Evolutionary conservation across 2,888 invertebrate species (phyloP).

Genomic region (Campoletis raptor): DNA sequence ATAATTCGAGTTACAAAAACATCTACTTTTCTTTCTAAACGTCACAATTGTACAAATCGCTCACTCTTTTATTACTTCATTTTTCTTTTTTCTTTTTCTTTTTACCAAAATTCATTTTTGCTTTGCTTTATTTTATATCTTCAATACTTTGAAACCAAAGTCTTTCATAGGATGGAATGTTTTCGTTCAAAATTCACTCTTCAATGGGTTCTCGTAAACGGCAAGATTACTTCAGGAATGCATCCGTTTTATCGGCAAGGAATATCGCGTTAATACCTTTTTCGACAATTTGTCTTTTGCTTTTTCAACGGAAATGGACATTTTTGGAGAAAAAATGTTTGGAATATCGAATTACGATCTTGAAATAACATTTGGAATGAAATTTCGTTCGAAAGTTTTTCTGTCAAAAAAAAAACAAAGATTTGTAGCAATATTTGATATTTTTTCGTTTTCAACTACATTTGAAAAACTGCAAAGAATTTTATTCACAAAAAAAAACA

Average conservation of each 20-base stretch:
- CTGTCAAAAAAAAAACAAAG: not conserved
- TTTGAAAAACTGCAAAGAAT: not conserved
- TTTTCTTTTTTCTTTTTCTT: not conserved
- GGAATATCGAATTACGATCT: not conserved
- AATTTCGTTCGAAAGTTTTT: not conserved
- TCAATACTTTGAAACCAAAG: constrained; percentile 51
- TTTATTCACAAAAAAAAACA: not conserved
- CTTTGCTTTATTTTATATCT: not conserved
- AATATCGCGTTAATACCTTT: constrained; percentile 68
- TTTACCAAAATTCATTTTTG: constrained; percentile 3
- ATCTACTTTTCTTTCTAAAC: constrained; percentile 46
- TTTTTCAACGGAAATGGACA: not conserved
- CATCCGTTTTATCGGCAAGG: constrained; percentile 69
- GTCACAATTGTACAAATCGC: constrained; percentile 63
- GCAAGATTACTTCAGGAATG: constrained; percentile 69
- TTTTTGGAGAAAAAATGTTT: constrained; percentile 1
- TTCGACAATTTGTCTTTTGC: constrained; percentile 4
- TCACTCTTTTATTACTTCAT: constrained; percentile 5
- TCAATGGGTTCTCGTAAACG: constrained; percentile 48
- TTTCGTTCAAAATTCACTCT: constrained; percentile 70
- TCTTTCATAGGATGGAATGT: constrained; percentile 79
- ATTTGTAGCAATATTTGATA: not conserved
- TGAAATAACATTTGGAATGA: not conserved
- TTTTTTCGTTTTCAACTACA: not conserved
- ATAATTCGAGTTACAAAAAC: constrained; percentile 56